Evolutionary conservation across 2,888 invertebrate genomes (phyloP).

Genomic region (Diaphora mendica): DNA sequence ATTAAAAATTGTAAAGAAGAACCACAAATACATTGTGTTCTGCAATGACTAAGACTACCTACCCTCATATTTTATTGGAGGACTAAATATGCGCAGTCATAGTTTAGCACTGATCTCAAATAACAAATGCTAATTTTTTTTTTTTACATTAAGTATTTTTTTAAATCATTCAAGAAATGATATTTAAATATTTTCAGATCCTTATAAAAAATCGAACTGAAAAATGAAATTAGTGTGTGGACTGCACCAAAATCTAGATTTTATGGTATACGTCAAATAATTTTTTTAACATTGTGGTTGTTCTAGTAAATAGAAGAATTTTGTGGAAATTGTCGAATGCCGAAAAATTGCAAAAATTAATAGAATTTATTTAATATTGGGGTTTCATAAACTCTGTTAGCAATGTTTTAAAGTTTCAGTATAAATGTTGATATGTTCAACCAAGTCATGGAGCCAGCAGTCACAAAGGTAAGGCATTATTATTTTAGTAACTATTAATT

Average conservation of each 20-base stretch:
- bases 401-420: slow-evolving; percentile 49
- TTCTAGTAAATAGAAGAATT: slow-evolving; percentile 49
- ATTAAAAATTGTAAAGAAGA: not conserved
- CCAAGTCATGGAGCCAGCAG: slow-evolving; percentile 57
- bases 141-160: not conserved
- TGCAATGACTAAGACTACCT: not conserved
- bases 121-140: not conserved
- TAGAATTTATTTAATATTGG: slow-evolving; percentile 33
- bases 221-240: not conserved
- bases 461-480: slow-evolving; percentile 53
- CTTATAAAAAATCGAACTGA: not conserved
- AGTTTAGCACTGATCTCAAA: not conserved
- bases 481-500: not conserved
- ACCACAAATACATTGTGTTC: not conserved
- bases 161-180: not conserved
- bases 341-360: slow-evolving; percentile 43
- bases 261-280: slow-evolving; percentile 1
- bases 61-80: not conserved
- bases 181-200: not conserved
- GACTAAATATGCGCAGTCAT: not conserved
- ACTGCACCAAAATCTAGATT: slow-evolving; percentile 3
- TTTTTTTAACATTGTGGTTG: slow-evolving; percentile 25
- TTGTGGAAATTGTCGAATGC: slow-evolving; percentile 41
- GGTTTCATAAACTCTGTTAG: slow-evolving; percentile 28
- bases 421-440: slow-evolving; percentile 30